These are phyloP conservation scores for Hyalella azteca DNA, from an alignment of 2,888 invertebrate species.

Conservation along the genomic window DNA sequence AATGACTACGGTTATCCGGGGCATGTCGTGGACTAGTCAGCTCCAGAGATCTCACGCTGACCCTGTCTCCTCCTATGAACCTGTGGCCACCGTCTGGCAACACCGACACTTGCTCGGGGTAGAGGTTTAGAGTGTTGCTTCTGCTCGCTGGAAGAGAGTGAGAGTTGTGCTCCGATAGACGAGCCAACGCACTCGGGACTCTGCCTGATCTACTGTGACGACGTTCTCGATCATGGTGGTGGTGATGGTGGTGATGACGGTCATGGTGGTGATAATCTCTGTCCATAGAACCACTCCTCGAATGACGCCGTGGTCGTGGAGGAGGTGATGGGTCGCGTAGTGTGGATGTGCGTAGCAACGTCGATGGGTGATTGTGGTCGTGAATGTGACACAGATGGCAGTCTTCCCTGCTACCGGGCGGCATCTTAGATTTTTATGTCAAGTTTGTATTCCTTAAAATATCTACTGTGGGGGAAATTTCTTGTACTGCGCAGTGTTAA, in stretches of 20 bases:
- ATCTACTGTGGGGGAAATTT: no score
- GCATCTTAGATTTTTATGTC: no score
- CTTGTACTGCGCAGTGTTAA: no score
- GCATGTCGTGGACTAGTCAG: conserved; percentile 12
- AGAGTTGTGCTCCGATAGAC: conserved; percentile 45
- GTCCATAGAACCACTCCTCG: background rate
- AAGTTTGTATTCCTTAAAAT: no score
- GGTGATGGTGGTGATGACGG: conserved; percentile 32
- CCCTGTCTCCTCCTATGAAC: conserved; percentile 30
- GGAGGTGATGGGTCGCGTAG: conserved; percentile 43
- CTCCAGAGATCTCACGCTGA: conserved; percentile 35
- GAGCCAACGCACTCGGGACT: conserved; percentile 46
- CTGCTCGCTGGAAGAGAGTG: conserved; percentile 55
- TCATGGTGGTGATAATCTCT: conserved; percentile 35
- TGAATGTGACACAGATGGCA: conserved; percentile 57
- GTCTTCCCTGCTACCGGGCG: background rate
- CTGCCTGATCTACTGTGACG: background rate
- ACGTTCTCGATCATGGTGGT: conserved; percentile 25
- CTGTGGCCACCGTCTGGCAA: conserved; percentile 41
- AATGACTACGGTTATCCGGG: background rate
- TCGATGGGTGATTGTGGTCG: conserved; percentile 47
- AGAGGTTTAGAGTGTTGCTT: conserved; percentile 47
- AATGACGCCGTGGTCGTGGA: conserved; percentile 1
- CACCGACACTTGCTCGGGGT: conserved; percentile 39
- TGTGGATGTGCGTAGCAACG: conserved; percentile 48